Conservation (phyloP, 2,797 vertebrate species). For the Tragopan temminckii region DNA sequence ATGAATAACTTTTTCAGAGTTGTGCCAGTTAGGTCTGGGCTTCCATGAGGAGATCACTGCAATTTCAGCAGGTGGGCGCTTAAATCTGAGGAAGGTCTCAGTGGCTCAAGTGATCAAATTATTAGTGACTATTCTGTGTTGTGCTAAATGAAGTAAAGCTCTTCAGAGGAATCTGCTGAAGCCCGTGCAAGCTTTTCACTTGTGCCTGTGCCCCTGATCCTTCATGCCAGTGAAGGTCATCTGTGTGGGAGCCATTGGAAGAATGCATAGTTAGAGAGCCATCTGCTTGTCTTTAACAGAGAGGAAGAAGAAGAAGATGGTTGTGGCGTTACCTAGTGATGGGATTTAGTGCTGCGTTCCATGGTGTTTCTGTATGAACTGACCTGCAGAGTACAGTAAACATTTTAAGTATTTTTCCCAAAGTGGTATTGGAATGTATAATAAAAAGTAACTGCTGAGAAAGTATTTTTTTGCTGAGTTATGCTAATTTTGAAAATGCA, state of each 20-base stretch:
- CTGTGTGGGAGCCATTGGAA: neutral
- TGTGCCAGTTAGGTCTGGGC: neutral
- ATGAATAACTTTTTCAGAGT: neutral
- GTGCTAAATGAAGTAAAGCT: neutral
- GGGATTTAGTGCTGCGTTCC: neutral
- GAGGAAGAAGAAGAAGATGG: neutral
- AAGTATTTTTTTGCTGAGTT: constrained; percentile 67
- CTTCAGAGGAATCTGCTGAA: neutral
- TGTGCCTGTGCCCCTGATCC: neutral
- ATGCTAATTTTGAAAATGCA: constrained; percentile 60
- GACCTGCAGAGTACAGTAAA: neutral
- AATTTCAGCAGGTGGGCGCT: neutral
- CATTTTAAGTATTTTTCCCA: neutral
- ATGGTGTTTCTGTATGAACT: neutral
- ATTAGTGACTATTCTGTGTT: neutral
- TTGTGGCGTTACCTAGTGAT: neutral
- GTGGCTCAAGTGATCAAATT: neutral
- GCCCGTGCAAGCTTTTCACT: neutral
- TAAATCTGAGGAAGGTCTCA: neutral
- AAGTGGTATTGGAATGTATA: neutral
- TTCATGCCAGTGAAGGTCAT: neutral
- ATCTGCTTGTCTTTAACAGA: neutral
- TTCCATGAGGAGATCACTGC: neutral
- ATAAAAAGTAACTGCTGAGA: constrained; percentile 54
- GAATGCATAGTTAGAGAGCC: neutral